A percentile compares a stretch with the other conserved stretches of the same genome.
phyloP scores from a whole-genome alignment of 2,797 vertebrate species.

The Rhynchotus rufescens region DNA sequence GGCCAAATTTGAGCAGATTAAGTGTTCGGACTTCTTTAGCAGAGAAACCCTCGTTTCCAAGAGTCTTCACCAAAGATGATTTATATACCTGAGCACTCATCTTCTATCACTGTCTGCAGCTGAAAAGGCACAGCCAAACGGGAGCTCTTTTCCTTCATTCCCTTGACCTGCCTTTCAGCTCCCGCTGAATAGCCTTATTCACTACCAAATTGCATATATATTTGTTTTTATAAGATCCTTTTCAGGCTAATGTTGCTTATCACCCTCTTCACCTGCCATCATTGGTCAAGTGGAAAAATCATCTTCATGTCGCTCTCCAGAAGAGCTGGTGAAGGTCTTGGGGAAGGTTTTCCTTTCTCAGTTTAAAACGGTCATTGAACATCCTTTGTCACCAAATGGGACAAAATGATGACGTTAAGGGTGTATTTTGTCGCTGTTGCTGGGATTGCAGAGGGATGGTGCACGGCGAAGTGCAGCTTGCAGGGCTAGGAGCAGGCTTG shows the following conservation, averaged over 20 bases:
- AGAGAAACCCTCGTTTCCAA: conserved; percentile 18
- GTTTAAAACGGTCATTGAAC: not conserved
- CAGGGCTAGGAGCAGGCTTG: not conserved
- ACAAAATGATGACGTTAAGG: conserved; percentile 33
- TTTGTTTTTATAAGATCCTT: not conserved
- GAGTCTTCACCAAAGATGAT: conserved; percentile 38
- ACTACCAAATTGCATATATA: not conserved
- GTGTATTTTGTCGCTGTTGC: not conserved
- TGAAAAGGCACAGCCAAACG: conserved; percentile 29
- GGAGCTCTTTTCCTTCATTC: not conserved
- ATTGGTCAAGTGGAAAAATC: not conserved
- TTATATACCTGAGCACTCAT: conserved; percentile 30
- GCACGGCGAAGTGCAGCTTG: not conserved
- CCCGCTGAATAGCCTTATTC: not conserved
- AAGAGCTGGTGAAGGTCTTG: not conserved
- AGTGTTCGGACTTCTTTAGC: not conserved
- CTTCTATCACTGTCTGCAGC: conserved; percentile 27
- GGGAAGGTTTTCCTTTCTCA: conserved; percentile 1
- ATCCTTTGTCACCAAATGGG: not conserved
- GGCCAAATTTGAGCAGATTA: conserved; percentile 20
- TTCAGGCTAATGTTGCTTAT: not conserved
- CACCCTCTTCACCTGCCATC: not conserved
- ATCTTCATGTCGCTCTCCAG: not conserved
- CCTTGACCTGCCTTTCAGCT: not conserved
- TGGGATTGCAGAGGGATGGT: not conserved